Evolutionary conservation across 2,797 vertebrate genomes (phyloP).

Genomic region (Cossypha dichroa): DNA sequence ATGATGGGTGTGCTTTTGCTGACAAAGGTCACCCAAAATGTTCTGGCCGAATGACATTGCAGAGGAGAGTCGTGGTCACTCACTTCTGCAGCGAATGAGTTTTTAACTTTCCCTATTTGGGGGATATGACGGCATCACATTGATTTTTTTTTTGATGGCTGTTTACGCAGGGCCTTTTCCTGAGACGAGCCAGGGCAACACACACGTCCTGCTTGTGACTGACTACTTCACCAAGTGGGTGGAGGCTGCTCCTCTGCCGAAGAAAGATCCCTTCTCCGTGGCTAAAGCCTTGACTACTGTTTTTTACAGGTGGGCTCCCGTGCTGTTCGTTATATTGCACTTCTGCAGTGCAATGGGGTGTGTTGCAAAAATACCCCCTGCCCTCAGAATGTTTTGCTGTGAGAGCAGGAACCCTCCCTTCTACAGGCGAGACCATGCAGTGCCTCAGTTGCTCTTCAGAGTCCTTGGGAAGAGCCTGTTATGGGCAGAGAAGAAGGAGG

Average conservation of each 20-base stretch:
- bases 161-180: conserved; percentile 84
- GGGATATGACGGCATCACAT: accelerated
- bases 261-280: conserved; percentile 80
- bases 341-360: neutral
- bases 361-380: neutral
- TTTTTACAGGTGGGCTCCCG: conserved; percentile 82
- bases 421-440: neutral
- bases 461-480: neutral
- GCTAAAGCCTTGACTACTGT: conserved; percentile 83
- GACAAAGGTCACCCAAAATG: neutral
- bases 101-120: neutral
- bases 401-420: neutral
- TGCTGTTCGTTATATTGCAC: neutral
- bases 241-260: conserved; percentile 85
- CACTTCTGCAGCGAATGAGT: neutral
- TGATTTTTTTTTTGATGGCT: neutral
- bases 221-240: conserved; percentile 93
- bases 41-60: neutral
- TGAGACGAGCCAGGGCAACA: conserved; percentile 80
- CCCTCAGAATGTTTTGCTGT: neutral
- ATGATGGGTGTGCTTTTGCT: neutral
- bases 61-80: neutral
- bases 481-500: neutral
- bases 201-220: conserved; percentile 77
- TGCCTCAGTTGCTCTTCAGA: neutral